Base-by-base conservation (phyloP, 2,888 invertebrate genomes). In the Sarcophaga caerulescens region DNA sequence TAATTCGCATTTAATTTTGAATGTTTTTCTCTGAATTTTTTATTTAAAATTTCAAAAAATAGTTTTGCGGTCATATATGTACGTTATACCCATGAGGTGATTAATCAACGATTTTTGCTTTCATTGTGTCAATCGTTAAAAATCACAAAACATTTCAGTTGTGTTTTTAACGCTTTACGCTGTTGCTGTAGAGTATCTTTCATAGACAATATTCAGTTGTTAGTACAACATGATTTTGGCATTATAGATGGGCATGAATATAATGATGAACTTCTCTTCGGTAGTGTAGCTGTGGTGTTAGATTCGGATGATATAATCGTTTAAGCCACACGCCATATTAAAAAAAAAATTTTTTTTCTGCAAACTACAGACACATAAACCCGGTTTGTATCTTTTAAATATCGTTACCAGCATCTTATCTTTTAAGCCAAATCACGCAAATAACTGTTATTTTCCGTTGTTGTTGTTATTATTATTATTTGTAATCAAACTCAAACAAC, bases 361-460 rank as follows among this genome's bases (percentile, higher is more conserved):
- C 17, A 52, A 17, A 52, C 17, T 10, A 17, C 52, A 52, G 52
- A 52, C 52, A 52, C 17, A 52, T 52, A 52, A 14, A 52, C 52
- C 52, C 52, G 17, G 35, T 35, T 45, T 73, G 17, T 47, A 45
- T 47, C 21, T 63, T 63, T n/a, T 57, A 63, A 65, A 47, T 75
- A 75, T 75, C 25, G n/a, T 23, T 65, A 62, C 68, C 75, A 62
- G 81, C 75, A 81, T 77, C 57, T 52, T 52, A 84, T 76, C 65
- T 71, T 77, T 77, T 17, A 52, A 62, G 74, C 74, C 44, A 85
- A 85, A 85, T 85, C 74, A 78, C 69, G 85, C 74, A 73, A 81
- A 77, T 77, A 74, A 73, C 76, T 63, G 77, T 77, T 69, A 77
- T 74, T 74, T 68, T 71, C 65, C 65, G 14, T 85, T 73, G 59